Evolutionary conservation across 2,888 invertebrate species (phyloP).

Genomic region (Barypeithes pellucidus): DNA sequence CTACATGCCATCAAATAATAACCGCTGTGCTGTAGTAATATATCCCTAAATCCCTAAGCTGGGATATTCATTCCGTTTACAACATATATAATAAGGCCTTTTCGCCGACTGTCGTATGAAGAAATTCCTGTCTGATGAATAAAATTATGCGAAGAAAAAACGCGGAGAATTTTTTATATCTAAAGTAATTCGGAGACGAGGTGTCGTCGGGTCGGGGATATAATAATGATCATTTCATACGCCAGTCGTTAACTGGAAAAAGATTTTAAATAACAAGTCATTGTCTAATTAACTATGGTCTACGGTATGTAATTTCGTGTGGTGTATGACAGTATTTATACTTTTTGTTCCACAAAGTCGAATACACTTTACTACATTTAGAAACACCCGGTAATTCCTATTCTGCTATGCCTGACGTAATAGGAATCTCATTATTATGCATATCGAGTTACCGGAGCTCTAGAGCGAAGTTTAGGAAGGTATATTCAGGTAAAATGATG

Average conservation of each 20-base stretch:
- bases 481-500: neutral
- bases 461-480: constrained; percentile 3
- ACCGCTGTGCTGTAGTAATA: neutral
- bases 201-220: neutral
- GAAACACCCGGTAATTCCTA: neutral
- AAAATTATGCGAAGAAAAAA: neutral
- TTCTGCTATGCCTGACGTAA: neutral
- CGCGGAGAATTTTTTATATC: neutral
- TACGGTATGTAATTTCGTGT: too few relatives aligned
- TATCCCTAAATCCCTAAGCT: neutral
- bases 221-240: too few relatives aligned
- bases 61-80: constrained; percentile 6
- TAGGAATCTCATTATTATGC: constrained; percentile 8
- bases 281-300: too few relatives aligned
- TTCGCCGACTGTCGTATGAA: neutral
- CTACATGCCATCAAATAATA: neutral
- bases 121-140: neutral
- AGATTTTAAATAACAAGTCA: too few relatives aligned
- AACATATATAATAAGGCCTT: neutral
- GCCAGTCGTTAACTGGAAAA: too few relatives aligned
- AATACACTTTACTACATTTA: too few relatives aligned
- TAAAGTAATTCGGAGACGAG: too few relatives aligned
- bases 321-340: too few relatives aligned
- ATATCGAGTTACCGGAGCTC: constrained; percentile 14
- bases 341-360: too few relatives aligned